phyloP scores from a whole-genome alignment of 2,888 invertebrate genomes.

The Pollenia angustigena region DNA sequence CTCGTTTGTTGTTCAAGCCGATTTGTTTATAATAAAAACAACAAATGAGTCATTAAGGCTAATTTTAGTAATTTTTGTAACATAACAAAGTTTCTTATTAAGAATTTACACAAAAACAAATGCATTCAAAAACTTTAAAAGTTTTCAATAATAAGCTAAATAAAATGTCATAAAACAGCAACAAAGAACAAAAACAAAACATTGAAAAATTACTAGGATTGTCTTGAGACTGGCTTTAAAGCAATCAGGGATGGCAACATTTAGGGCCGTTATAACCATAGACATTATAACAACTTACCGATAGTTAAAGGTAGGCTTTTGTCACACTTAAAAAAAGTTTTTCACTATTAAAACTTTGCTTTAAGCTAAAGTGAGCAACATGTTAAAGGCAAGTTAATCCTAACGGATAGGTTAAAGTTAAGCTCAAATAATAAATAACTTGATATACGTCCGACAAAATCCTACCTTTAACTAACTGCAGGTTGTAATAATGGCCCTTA shows the following conservation, averaged over 20 bases:
- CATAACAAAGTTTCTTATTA: constrained; percentile 48
- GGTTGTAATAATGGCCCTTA: too few species aligned
- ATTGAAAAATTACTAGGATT: neutral
- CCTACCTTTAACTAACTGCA: too few species aligned
- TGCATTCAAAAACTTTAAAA: constrained; percentile 10
- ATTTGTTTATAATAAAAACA: neutral
- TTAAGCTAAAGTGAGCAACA: too few species aligned
- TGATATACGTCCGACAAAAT: too few species aligned
- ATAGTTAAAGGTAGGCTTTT: too few species aligned
- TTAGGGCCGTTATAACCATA: too few species aligned
- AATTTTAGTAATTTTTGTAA: constrained; percentile 47
- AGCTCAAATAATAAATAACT: too few species aligned
- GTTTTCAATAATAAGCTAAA: constrained; percentile 27
- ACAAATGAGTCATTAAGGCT: constrained; percentile 58
- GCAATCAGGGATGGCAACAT: neutral
- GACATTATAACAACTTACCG: too few species aligned
- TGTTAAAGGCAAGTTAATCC: too few species aligned
- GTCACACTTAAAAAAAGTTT: too few species aligned
- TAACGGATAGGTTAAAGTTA: too few species aligned
- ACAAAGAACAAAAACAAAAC: neutral
- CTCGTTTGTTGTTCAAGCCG: constrained; percentile 29
- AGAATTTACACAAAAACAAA: constrained; percentile 25
- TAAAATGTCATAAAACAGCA: constrained; percentile 58
- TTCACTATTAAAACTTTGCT: too few species aligned
- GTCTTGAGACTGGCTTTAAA: neutral